Conservation (phyloP, 2,797 vertebrate genomes). For the Sebastes variabilis region DNA sequence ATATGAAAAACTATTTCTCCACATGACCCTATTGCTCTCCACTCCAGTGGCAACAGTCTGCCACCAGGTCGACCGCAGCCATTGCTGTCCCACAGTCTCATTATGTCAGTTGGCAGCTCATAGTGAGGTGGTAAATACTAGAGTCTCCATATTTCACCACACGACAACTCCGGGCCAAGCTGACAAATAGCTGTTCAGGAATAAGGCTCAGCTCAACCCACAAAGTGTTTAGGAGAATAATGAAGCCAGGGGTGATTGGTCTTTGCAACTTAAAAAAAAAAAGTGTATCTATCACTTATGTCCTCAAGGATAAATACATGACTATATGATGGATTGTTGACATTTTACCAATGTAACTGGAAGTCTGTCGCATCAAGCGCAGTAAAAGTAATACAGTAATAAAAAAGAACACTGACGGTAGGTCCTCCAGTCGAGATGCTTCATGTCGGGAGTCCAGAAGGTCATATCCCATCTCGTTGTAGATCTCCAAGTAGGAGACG, state of each 20-base stretch:
- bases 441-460: constrained; percentile 91
- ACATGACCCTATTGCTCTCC: constrained; percentile 50
- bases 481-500: constrained; percentile 98
- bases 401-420: constrained; percentile 89
- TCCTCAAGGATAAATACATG: not conserved
- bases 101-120: constrained; percentile 58
- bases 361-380: not conserved
- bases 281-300: not conserved
- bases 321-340: not conserved
- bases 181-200: constrained; percentile 34
- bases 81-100: constrained; percentile 48
- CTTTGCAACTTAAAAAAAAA: constrained; percentile 5
- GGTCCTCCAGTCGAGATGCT: constrained; percentile 90
- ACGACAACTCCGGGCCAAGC: constrained; percentile 37
- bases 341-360: not conserved
- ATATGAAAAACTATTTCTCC: constrained; percentile 40
- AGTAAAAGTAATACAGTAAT: not conserved
- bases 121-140: constrained; percentile 54
- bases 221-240: constrained; percentile 38
- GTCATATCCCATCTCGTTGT: constrained; percentile 96
- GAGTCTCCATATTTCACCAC: constrained; percentile 59
- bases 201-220: constrained; percentile 25
- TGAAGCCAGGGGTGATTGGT: constrained; percentile 14
- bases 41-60: constrained; percentile 46
- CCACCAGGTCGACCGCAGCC: constrained; percentile 53